Percentiles rank a stretch among this genome's conserved stretches.
Evolutionary conservation across 2,797 vertebrate genomes (phyloP).

Genomic region (Chrysocyon brachyurus): DNA sequence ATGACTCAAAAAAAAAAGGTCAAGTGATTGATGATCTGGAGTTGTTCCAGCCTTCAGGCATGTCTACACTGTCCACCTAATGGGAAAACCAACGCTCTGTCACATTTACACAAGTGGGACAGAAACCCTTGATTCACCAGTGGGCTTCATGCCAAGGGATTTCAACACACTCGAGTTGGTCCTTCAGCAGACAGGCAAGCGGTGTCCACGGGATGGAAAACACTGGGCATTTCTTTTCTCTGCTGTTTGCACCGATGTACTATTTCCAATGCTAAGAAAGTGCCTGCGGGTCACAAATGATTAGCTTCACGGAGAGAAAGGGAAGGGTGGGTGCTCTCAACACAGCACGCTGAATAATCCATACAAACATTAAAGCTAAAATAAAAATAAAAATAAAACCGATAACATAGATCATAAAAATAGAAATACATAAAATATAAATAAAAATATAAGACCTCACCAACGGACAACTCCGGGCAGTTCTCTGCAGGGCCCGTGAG

Average conservation of each 20-base stretch:
- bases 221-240: neutral
- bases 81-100: neutral
- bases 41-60: neutral
- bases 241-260: neutral
- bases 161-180: neutral
- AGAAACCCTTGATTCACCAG: neutral
- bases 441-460: neutral
- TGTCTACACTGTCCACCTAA: rapidly evolving
- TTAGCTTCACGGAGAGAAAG: neutral
- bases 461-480: too few species aligned
- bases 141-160: too few species aligned
- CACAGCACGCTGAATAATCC: rapidly evolving
- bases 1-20: neutral
- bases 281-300: rapidly evolving
- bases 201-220: neutral
- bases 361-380: neutral
- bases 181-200: neutral
- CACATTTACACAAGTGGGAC: too few species aligned
- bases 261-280: rapidly evolving
- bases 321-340: neutral
- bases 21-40: neutral
- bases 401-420: neutral
- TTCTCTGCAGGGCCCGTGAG: too few species aligned
- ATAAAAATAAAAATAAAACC: neutral
- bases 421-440: neutral